Base-by-base conservation (phyloP, 2,113 vertebrate genomes). In the Pterophyllum scalare region DNA sequence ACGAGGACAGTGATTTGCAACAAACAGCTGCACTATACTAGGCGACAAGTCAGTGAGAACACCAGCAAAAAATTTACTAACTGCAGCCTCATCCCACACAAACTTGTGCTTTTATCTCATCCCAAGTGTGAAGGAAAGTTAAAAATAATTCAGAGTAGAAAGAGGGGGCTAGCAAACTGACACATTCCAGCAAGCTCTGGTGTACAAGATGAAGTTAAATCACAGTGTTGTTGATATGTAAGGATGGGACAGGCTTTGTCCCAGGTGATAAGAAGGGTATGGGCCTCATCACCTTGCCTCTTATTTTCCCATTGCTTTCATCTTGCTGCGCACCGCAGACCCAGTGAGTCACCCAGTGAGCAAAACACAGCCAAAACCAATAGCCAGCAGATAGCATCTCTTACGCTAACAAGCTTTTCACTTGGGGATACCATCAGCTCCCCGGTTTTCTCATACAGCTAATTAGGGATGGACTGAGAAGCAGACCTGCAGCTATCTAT, bases 331-430 rank as follows among this genome's bases (percentile, higher is more conserved):
- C 86, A 84, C 87, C 59, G 24, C 78, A 87, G 91, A 91, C 91
- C 89, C 67, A 20, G 87, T 93, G 93, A 95, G 85, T 95, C 92
- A 93, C 90, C 88, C 86, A 86, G 59, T 3, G 81, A 90, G 85
- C 75, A 84, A 90, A 94, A 92, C 88, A 92, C 83, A 75, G 90
- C 91, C 92, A 94, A 94, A 95, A 95, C 93, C 94, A 94, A 93
- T 95, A 94, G 87, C 93, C 89, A 56, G 82, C 85, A 92, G 95
- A 94, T 90, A 93, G 89, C 82, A 94, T 94, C 93, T 94, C 94
- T 94, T 93, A 94, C 90, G 88, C 90, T 95, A 95, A 95, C 92
- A 95, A 95, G 93, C 94, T 92, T 93, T 88, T 87, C 93, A 92
- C 94, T 91, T 87, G 93, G 93, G 92, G 91, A 92, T 92, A 91